phyloP scores from a whole-genome alignment of 2,113 vertebrate species.

The Lagopus leucura region DNA sequence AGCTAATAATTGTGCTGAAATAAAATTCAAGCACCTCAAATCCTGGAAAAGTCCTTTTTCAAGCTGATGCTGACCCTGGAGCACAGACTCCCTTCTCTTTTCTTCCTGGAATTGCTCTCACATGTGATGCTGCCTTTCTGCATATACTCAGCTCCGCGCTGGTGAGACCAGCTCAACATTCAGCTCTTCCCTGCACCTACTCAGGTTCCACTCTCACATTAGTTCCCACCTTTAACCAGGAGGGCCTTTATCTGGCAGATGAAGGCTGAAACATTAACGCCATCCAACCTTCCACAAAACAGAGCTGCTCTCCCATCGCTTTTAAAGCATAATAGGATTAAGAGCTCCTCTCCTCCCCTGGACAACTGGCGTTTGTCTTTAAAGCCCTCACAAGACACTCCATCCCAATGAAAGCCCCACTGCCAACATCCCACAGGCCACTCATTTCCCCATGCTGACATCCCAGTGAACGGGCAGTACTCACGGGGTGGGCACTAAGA shows the following conservation, averaged over 20 bases:
- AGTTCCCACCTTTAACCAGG: neutral
- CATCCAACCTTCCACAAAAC: neutral
- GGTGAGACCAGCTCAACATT: neutral
- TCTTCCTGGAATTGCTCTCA: neutral
- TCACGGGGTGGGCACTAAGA: neutral
- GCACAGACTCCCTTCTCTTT: neutral
- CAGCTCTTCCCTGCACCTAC: neutral
- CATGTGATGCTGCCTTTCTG: neutral
- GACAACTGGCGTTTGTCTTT: neutral
- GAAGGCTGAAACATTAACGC: neutral
- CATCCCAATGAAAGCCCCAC: neutral
- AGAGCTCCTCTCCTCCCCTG: neutral
- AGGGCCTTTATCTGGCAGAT: neutral
- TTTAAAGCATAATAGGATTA: neutral
- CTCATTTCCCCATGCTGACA: rapidly evolving
- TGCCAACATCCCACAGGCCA: neutral
- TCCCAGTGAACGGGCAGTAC: neutral
- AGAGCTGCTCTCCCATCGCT: neutral
- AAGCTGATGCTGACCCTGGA: neutral
- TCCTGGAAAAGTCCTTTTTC: neutral
- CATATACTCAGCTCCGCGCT: neutral
- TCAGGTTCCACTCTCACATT: neutral
- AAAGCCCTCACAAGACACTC: neutral
- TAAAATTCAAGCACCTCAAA: neutral
- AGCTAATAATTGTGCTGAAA: neutral